phyloP scores from a whole-genome alignment of 2,888 invertebrate species.

The Flabesymbios commensalis region DNA sequence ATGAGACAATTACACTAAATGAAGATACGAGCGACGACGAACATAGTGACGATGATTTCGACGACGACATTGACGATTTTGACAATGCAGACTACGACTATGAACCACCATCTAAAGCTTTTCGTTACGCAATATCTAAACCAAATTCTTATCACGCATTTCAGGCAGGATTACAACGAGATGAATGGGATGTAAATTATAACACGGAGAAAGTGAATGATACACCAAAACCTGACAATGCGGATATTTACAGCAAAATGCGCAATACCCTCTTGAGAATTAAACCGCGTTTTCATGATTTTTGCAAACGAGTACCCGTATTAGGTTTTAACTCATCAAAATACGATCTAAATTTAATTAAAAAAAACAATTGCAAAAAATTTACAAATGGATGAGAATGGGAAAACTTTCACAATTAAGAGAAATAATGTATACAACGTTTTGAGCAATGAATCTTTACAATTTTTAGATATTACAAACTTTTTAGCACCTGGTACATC shows the following conservation, averaged over 20 bases:
- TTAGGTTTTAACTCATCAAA: no score
- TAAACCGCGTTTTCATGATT: no score
- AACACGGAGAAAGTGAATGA: no score
- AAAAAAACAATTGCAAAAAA: neutral
- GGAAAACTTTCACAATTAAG: neutral
- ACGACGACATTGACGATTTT: neutral
- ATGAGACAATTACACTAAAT: no score
- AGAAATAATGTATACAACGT: neutral
- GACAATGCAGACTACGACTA: neutral
- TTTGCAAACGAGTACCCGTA: no score
- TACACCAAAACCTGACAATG: no score
- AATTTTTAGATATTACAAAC: neutral
- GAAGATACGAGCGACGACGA: no score
- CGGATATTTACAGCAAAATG: no score
- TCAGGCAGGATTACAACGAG: neutral
- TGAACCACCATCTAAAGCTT: neutral
- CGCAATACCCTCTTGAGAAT: no score
- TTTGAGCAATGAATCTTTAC: neutral
- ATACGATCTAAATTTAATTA: no score
- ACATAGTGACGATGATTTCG: neutral
- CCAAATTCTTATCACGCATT: neutral
- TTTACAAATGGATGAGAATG: neutral
- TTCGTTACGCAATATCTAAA: neutral
- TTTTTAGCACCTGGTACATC: slow-evolving; percentile 1
- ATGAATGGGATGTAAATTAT: no score